These are phyloP conservation scores for Hypotaenidia philippensis DNA, from an alignment of 2,797 vertebrate species.

Conservation along the genomic window DNA sequence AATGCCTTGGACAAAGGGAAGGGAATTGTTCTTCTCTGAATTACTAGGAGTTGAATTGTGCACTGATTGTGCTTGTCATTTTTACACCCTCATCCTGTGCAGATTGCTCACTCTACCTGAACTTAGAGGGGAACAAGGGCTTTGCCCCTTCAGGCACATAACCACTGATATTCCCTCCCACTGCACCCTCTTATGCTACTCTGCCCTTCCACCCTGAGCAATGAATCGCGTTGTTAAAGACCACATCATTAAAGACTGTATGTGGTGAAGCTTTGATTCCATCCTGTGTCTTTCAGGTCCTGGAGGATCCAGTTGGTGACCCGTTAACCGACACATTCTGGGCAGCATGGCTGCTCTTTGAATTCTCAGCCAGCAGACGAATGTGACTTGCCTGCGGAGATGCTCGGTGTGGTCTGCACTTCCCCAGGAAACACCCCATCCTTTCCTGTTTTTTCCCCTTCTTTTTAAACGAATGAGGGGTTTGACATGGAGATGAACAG, in stretches of 20 bases:
- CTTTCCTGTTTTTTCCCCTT: not conserved
- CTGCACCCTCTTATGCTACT: fast-evolving
- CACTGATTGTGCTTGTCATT: not conserved
- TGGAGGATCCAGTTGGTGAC: not conserved
- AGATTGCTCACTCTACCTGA: not conserved
- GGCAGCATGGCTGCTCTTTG: slow-evolving; percentile 42
- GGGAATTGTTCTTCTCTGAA: not conserved
- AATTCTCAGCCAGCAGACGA: not conserved
- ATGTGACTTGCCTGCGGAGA: not conserved
- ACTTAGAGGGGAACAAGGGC: not conserved
- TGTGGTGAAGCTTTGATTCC: not conserved
- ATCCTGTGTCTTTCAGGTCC: slow-evolving; percentile 41
- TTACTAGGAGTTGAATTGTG: not conserved
- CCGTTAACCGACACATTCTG: not conserved
- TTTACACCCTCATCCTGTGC: not conserved
- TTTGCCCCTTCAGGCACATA: not conserved
- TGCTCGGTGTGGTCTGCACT: fast-evolving
- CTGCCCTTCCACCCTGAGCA: not conserved
- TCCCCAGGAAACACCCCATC: not conserved
- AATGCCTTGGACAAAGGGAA: not conserved
- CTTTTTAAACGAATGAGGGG: not conserved
- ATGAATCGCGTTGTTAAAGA: no score
- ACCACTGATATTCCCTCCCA: not conserved
- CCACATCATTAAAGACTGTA: not conserved
- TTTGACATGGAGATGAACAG: not conserved